These are phyloP conservation scores for Euphonia xanthogaster DNA, from an alignment of 2,797 vertebrate species.

Conservation along the genomic window DNA sequence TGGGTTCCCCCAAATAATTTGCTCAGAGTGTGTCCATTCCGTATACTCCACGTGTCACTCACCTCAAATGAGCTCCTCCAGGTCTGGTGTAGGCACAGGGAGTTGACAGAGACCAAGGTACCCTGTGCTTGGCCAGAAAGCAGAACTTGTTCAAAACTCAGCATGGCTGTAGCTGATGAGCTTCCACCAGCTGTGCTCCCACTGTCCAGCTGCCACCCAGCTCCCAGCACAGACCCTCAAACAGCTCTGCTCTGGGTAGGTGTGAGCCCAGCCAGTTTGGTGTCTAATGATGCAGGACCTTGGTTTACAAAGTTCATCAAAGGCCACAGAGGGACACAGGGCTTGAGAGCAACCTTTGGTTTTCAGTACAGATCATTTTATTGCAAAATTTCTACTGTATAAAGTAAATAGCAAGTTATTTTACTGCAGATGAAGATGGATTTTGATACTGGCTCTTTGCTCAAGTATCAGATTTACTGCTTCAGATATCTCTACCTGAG, in stretches of 20 bases:
- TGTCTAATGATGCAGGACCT: not conserved
- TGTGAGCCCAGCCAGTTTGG: not conserved
- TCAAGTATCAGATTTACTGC: not conserved
- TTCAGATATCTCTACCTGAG: not conserved
- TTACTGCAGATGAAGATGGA: not conserved
- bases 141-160: not conserved
- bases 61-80: not conserved
- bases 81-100: not conserved
- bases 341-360: not conserved
- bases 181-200: not conserved
- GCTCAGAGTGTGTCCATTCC: not conserved
- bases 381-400: not conserved
- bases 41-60: too few relatives aligned
- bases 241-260: not conserved
- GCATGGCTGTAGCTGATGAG: not conserved
- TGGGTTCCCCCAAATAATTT: not conserved
- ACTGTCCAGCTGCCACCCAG: not conserved
- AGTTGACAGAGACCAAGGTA: not conserved
- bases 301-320: fast-evolving
- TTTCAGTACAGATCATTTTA: not conserved
- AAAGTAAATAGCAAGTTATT: not conserved
- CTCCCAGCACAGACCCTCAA: not conserved
- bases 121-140: not conserved
- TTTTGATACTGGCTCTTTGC: not conserved
- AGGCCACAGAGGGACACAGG: not conserved